Base-by-base conservation (phyloP, 2,888 invertebrate genomes). In the Meteorus colon region DNA sequence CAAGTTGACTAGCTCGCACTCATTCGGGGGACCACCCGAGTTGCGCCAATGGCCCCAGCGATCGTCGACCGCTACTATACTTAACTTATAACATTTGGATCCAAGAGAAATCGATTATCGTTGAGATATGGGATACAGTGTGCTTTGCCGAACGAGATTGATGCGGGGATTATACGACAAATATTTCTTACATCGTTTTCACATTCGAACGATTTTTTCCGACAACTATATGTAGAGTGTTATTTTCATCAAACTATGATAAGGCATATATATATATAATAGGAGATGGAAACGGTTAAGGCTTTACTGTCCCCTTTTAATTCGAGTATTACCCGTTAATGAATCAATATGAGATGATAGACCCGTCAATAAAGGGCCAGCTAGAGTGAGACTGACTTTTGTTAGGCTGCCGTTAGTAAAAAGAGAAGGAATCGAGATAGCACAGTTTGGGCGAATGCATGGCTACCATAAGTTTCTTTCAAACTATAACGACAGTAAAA, bases 321-420 rank as follows among this genome's bases (percentile, higher is more conserved):
- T 82, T 79, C 82, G 81, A 85, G 85, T 84, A 85, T 87, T 85
- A 83, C 82, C 85, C 85, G 88, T 87, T 87, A 88, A 85, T 84
- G 85, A 88, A 88, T 88, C 87, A 87, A 87, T 82, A 48, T 4
- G 86, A 86, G 85, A 87, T 87, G 87, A 88, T 88, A 88, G 86
- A 87, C 86, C 85, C 86, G 85, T 88, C 86, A 87, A 84, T 83
- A 82, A 84, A 83, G 84, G 84, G 73, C 70, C 74, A 34, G 19
- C 24, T 55, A 29, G 76, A 51, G 45, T 37, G 51, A 45, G 63
- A 29, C 51, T 69, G 45, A 65, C 60, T 31, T 45, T 45, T 27
- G 45, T 45, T 16, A 48, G 48, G 45, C 67, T 45, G 45, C 67
- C 29, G 24, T 45, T 8, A 48, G 41, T 24, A 27, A 14, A 48